Base-by-base conservation (phyloP, 2,797 vertebrate species). In the Ispidina lecontei region DNA sequence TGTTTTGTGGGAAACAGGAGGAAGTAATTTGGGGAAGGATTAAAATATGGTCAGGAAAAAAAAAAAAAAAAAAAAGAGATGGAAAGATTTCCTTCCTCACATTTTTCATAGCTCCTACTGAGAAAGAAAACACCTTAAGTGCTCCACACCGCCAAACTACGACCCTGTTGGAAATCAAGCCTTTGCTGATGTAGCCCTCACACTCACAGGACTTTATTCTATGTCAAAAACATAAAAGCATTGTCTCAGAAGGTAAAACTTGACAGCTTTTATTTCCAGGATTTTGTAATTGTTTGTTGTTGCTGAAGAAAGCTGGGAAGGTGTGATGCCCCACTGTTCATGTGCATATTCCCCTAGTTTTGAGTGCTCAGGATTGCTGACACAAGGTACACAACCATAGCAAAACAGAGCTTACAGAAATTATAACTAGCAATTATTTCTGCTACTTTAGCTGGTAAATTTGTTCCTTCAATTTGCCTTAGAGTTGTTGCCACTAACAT, bases 381-480 rank as follows among this genome's bases (percentile, higher is more conserved):
- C 82, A 67, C 29, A 41, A 80, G 74, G 22, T 46, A 47, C 11
- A 35, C 62, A 87, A 68, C 17, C 10, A 16, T 23, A 89, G 54
- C 9, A 94, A 80, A 89, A 60, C 18, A 72, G 56, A 88, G 56
- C 9, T 89, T 89, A 63, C 39, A 56, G 35, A 25, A 86, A 80
- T 62, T 87, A 73, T 78, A 82, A 84, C 49, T 63, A 23, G 9
- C 2, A 4, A 37, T 69, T 87, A 9, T 79, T 60, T 63, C 49
- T 59, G 29, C 16, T 80, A 2, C 71, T 92, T 85, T 70, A 39
- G 60, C 59, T 84, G 39, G 62, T 91, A 41, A 87, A 87, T 94
- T 91, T 89, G 12, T 86, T 75, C 47, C 59, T 91, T 78, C 63
- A 59, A 47, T 86, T 89, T 84, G 28, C 49, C 39, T 75, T 80